These are phyloP conservation scores for Heliconius sara DNA, from an alignment of 2,888 invertebrate species.

Conservation along the genomic window DNA sequence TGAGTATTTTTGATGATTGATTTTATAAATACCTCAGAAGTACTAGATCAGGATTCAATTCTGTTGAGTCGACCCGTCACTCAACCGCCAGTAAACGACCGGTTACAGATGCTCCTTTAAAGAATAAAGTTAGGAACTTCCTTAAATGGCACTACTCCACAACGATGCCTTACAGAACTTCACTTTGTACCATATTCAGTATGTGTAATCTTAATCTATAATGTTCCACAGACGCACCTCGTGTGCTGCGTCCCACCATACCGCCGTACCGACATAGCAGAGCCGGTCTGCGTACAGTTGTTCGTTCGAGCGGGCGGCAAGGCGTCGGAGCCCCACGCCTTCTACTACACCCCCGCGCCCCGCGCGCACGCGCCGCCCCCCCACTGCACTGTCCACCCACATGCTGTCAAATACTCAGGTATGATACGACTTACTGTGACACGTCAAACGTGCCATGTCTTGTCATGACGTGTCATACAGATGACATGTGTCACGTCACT, in stretches of 20 bases:
- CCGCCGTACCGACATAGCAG: constrained; percentile 86
- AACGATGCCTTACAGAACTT: too few species aligned
- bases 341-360: constrained; percentile 88
- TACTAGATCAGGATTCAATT: too few species aligned
- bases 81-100: too few species aligned
- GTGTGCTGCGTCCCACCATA: constrained; percentile 94
- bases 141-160: too few species aligned
- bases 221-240: constrained; percentile 88
- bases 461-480: background rate
- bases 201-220: background rate
- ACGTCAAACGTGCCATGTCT: background rate
- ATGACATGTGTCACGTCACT: background rate
- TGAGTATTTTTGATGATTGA: too few species aligned
- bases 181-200: too few species aligned
- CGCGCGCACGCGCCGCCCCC: constrained; percentile 53
- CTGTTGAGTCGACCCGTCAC: too few species aligned
- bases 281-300: constrained; percentile 89
- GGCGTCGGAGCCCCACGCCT: constrained; percentile 92
- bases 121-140: too few species aligned
- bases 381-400: constrained; percentile 60
- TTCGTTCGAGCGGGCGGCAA: constrained; percentile 93
- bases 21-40: too few species aligned
- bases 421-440: background rate
- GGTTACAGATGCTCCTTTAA: too few species aligned
- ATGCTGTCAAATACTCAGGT: constrained; percentile 23